Base-by-base conservation (phyloP, 2,888 invertebrate genomes). In the Synanthedon myopaeformis region DNA sequence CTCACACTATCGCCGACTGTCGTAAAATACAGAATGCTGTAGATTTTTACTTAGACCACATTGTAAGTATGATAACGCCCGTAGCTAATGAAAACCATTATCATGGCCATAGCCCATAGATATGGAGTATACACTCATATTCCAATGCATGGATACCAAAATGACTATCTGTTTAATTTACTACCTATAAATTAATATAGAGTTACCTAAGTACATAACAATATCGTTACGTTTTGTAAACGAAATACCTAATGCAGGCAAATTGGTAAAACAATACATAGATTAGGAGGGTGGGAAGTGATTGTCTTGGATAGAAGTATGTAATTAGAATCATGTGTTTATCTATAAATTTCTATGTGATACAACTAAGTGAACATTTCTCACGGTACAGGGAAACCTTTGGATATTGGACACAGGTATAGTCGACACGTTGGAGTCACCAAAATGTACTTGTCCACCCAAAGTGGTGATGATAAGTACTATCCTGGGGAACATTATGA, bases 341-440 rank as follows among this genome's bases (percentile, higher is more conserved):
- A 14, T 13, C 14, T 45, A 45, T 13, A n/a, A 14, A 45, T 50
- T 14, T 14, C 28, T 19, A 28, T 10, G 17, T 12, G 50, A 6
- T 28, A 50, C 12, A 23, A 50, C 17, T 23, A 13, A 45, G 3
- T 8, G n/a, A 45, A 45, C 8, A 51, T 71, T 45, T 45, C 45
- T 13, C 45, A 45, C 45, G 45, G 14, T 14, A 45, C 89, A 92
- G 71, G 91, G 91, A 51, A 89, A 91, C 57, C 80, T 94, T 8
- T 94, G 94, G 94, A 89, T 91, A 0, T 76, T 94, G 57, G 94
- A 94, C 67, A 89, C 89, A 11, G 94, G 94, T 12, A 88, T 93
- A 50, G 89, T 92, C 0, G 91, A 93, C 59, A 91, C 92, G 0
- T 64, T 93, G 54, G 90, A 91, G 56, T 81, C 88, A 1, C 92